Base-by-base conservation (phyloP, 2,888 invertebrate genomes). In the Didymodactylos carnosus region DNA sequence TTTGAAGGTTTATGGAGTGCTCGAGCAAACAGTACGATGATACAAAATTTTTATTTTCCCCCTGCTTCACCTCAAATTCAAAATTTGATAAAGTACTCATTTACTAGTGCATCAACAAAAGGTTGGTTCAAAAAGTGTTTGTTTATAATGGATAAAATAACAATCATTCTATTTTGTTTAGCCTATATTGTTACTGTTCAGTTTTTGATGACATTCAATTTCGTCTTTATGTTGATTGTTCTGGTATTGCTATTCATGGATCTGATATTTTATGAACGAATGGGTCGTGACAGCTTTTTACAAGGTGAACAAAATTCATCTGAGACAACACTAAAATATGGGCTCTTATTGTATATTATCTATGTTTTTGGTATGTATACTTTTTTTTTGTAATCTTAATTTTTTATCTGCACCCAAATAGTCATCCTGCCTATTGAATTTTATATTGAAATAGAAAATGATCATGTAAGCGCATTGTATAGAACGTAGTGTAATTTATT, bases 41-140 rank as follows among this genome's bases (percentile, higher is more conserved):
- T 62, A 62, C 62, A 62, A 62, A 62, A 62, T 62, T 62, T 62
- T 62, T 62, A 62, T 35, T 62, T 62, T 62, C 62, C 62, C 19
- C 14, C 29, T n/a, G 19, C 62, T n/a, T 35, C 19, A 19, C 62
- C 14, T 3, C 29, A 3, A 19, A 1, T 62, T n/a, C 29, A 29
- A 11, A 4, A n/a, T 35, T 35, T n/a, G 10, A 35, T 62, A 35
- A n/a, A n/a, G n/a, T n/a, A n/a, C n/a, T 2, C 8, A 1, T 62
- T 62, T 35, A 35, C 62, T n/a, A 16, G 4, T 4, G 35, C 62
- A 11, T n/a, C 29, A n/a, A 62, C 62, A 62, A 62, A 62, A 62
- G 62, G 62, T 62, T 19, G n/a, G n/a, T n/a, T n/a, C n/a, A n/a
- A 19, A 16, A 29, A 3, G 35, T 29, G 14, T n/a, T 25, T 25